Base-by-base conservation (phyloP, 2,888 invertebrate genomes). In the Stenolophus ochropezus region DNA sequence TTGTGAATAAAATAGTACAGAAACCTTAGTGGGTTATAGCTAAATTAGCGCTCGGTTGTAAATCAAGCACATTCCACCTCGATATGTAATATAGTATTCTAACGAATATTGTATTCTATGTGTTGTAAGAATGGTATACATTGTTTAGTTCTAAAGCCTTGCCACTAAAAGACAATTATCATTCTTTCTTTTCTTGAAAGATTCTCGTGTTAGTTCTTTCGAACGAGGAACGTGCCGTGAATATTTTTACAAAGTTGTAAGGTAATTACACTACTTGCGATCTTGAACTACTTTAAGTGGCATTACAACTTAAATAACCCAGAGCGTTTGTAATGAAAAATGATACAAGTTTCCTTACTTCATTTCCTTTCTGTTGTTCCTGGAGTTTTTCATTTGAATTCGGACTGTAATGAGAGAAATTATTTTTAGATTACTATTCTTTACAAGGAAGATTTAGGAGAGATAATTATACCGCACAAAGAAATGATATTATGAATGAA, bases 221-320 rank as follows among this genome's bases (percentile, higher is more conserved):
- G 23, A 25, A 4, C 56, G 6, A 42, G 16, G 2, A n/a, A 61
- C 61, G 61, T 61, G 61, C 23, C 25, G n/a, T 61, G 61, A 61
- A 61, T 61, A 61, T 61, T 61, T 56, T 61, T 61, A 61, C 61
- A 16, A 27, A 61, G 25, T 61, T 61, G 27, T 5, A 56, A 56
- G 11, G 20, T 21, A 56, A 20, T 56, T 56, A 56, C 56, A 56
- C 18, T 20, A 56, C 20, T 56, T 56, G 53, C 20, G 21, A 56
- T 56, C 18, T 20, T 20, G 11, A 56, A 56, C 56, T 56, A 56
- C 56, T 56, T 56, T 56, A 56, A 56, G 56, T 56, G 56, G 56
- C 20, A 21, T 56, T 56, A 56, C 21, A 56, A 8, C 56, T 56
- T 56, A 8, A 42, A 42, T 42, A 56, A 56, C 56, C 21, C 20